Evolutionary conservation across 2,113 vertebrate genomes (phyloP).

Genomic region (Natator depressus): DNA sequence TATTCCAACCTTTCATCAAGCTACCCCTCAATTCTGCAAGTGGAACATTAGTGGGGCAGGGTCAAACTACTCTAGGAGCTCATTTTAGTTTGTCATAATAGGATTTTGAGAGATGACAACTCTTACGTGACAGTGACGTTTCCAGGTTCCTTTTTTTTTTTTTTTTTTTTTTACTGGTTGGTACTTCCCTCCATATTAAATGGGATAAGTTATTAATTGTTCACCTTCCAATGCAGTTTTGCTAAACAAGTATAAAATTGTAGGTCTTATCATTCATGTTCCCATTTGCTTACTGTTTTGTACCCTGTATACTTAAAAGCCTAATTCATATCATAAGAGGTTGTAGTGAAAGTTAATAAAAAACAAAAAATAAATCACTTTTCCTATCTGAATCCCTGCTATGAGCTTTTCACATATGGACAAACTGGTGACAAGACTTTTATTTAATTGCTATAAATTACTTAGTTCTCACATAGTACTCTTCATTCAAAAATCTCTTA

Average conservation of each 20-base stretch:
- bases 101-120: background rate
- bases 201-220: background rate
- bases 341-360: background rate
- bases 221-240: background rate
- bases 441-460: background rate
- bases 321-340: background rate
- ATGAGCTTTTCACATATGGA: background rate
- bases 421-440: background rate
- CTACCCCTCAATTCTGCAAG: background rate
- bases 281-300: background rate
- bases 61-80: background rate
- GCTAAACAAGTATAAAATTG: background rate
- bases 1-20: background rate
- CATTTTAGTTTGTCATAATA: background rate
- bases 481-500: background rate
- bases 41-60: background rate
- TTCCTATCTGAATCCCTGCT: background rate
- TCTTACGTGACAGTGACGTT: background rate
- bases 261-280: background rate
- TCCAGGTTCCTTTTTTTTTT: background rate
- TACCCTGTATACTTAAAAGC: background rate
- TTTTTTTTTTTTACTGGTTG: background rate
- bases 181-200: background rate
- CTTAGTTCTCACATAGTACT: background rate
- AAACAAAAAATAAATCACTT: background rate